Conservation (phyloP, 2,888 invertebrate species). For the Podotricha telesiphe region DNA sequence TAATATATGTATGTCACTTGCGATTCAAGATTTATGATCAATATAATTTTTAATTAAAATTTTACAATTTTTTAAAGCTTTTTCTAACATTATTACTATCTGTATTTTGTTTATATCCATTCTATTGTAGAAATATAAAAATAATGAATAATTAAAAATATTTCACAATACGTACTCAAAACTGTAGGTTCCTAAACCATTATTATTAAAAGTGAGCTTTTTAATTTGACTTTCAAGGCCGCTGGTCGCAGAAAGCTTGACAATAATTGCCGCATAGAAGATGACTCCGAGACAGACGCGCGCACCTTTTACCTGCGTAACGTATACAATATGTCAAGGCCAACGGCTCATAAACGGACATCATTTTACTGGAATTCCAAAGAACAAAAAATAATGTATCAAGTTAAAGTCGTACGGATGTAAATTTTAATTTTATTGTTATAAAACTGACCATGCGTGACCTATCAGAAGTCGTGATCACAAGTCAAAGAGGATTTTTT, state of each 20-base stretch:
- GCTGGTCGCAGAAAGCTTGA: slow-evolving; percentile 49
- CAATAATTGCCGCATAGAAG: slow-evolving; percentile 50
- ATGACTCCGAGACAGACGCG: slow-evolving; percentile 49
- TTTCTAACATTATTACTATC: neutral
- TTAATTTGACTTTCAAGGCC: slow-evolving; percentile 61
- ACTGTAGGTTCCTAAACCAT: slow-evolving; percentile 73
- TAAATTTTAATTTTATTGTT: slow-evolving; percentile 21
- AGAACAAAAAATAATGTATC: slow-evolving; percentile 32
- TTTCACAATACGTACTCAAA: slow-evolving; percentile 69
- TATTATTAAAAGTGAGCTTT: slow-evolving; percentile 67
- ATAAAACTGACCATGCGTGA: slow-evolving; percentile 24
- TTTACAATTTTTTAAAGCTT: neutral
- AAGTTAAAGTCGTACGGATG: slow-evolving; percentile 28
- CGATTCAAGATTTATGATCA: neutral
- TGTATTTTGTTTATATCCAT: neutral
- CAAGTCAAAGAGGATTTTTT: neutral
- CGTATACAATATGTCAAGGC: slow-evolving; percentile 66
- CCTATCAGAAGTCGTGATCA: slow-evolving; percentile 23
- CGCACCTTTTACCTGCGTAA: slow-evolving; percentile 64
- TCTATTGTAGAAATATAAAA: neutral
- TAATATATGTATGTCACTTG: neutral
- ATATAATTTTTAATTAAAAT: neutral
- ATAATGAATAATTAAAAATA: neutral
- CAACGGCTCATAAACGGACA: slow-evolving; percentile 49
- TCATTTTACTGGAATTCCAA: slow-evolving; percentile 44